phyloP scores from a whole-genome alignment of 2,888 invertebrate genomes.

The Brachycybe producta region DNA sequence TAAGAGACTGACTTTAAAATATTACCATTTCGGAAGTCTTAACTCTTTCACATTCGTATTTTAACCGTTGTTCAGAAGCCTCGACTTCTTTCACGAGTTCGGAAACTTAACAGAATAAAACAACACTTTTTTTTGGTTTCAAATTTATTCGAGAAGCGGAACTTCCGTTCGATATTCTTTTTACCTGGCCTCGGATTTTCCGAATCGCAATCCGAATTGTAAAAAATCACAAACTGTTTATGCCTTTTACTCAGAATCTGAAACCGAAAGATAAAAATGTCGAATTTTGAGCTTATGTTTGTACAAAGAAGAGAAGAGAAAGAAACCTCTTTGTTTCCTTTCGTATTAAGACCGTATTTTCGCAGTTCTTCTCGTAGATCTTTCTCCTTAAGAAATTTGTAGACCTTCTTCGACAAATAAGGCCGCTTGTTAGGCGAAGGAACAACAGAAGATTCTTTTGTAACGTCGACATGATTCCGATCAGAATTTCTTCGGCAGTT shows the following conservation, averaged over 20 bases:
- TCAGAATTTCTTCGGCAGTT: no score
- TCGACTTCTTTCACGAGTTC: constrained; percentile 1
- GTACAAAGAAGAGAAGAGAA: background rate
- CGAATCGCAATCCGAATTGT: constrained; percentile 38
- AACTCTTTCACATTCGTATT: no score
- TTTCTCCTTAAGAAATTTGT: constrained; percentile 38
- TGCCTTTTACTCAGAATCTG: constrained; percentile 26
- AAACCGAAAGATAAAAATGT: constrained; percentile 14
- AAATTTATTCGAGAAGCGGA: background rate
- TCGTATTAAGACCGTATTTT: constrained; percentile 36
- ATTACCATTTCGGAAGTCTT: no score
- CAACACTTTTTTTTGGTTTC: background rate
- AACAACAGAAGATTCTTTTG: background rate
- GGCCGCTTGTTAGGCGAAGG: constrained; percentile 29
- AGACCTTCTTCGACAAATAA: constrained; percentile 40
- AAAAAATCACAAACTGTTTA: constrained; percentile 25
- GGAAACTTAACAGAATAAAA: background rate
- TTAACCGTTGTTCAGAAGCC: background rate
- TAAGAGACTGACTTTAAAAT: no score
- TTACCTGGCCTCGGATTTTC: constrained; percentile 6
- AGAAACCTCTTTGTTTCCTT: constrained; percentile 35
- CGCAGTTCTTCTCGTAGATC: constrained; percentile 37
- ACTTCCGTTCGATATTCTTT: background rate
- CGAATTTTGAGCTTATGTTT: background rate
- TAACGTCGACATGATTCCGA: background rate